Percentiles rank a stretch among this genome's conserved stretches.
Evolutionary conservation across 2,888 invertebrate genomes (phyloP).

Genomic region (Resseliella maxima): DNA sequence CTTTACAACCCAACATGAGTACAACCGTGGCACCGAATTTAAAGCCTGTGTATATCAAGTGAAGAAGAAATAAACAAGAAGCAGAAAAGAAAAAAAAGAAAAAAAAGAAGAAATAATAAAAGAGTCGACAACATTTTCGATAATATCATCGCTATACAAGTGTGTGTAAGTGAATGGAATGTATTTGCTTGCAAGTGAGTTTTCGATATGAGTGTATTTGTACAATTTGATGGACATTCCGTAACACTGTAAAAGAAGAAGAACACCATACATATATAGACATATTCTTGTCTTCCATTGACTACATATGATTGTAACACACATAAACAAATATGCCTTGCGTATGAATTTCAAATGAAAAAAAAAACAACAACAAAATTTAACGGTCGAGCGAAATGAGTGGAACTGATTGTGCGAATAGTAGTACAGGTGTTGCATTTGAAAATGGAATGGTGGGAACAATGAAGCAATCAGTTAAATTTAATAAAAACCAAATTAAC

Average conservation of each 20-base stretch:
- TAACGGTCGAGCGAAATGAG: conserved; percentile 40
- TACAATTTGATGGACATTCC: background rate
- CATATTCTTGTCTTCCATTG: background rate
- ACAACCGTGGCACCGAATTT: background rate
- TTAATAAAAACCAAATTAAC: background rate
- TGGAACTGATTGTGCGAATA: conserved; percentile 48
- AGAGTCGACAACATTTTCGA: conserved; percentile 13
- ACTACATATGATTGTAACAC: background rate
- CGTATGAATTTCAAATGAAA: conserved; percentile 2
- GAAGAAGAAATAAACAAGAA: conserved; percentile 36
- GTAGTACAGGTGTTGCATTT: conserved; percentile 45
- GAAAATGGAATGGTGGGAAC: conserved; percentile 45
- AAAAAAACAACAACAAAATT: background rate
- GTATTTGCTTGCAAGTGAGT: background rate
- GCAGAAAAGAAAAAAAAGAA: background rate
- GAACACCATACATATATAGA: background rate
- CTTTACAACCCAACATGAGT: background rate
- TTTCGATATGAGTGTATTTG: background rate
- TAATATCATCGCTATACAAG: conserved; percentile 1
- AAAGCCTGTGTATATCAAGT: background rate
- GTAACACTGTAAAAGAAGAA: background rate
- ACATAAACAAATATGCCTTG: background rate
- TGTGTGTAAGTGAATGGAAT: background rate
- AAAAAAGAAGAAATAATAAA: background rate
- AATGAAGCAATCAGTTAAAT: conserved; percentile 20